These are phyloP conservation scores for Emmelina monodactyla DNA, from an alignment of 2,888 invertebrate genomes.

Conservation along the genomic window DNA sequence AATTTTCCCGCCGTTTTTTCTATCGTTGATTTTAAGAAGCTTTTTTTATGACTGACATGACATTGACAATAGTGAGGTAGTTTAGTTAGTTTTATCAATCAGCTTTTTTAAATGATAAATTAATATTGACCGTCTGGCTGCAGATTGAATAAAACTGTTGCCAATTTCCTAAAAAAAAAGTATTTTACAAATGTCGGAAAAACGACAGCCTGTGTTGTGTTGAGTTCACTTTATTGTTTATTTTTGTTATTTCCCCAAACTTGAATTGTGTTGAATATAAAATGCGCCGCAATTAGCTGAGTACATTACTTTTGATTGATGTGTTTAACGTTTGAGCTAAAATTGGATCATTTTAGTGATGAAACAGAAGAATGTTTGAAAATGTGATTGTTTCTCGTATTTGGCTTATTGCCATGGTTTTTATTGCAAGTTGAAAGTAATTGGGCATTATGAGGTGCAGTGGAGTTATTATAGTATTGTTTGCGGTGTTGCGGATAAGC, in stretches of 20 bases:
- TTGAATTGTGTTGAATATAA: constrained; percentile 19
- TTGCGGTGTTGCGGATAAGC: constrained; percentile 27
- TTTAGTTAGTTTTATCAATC: too few species aligned
- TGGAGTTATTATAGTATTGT: constrained; percentile 29
- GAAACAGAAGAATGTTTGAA: constrained; percentile 41
- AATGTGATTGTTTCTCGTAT: constrained; percentile 53
- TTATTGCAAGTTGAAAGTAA: constrained; percentile 41
- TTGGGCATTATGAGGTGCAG: constrained; percentile 41
- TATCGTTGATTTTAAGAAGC: too few species aligned
- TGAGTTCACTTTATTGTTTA: constrained; percentile 47
- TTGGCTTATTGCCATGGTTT: constrained; percentile 60
- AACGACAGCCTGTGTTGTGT: constrained; percentile 27
- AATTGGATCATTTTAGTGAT: constrained; percentile 25
- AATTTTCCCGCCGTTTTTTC: too few species aligned
- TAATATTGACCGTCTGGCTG: too few species aligned
- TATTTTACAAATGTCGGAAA: too few species aligned
- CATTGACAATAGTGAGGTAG: too few species aligned
- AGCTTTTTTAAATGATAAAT: too few species aligned
- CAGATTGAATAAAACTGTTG: too few species aligned
- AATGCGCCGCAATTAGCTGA: constrained; percentile 22
- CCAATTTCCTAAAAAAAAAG: too few species aligned
- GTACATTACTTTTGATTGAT: constrained; percentile 15
- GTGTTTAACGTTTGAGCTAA: constrained; percentile 13
- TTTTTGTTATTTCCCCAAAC: constrained; percentile 31
- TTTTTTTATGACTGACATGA: too few species aligned